Percentiles rank a stretch among this genome's conserved stretches.
Conservation (phyloP, 2,888 invertebrate species). For the Electrophaes corylata region DNA sequence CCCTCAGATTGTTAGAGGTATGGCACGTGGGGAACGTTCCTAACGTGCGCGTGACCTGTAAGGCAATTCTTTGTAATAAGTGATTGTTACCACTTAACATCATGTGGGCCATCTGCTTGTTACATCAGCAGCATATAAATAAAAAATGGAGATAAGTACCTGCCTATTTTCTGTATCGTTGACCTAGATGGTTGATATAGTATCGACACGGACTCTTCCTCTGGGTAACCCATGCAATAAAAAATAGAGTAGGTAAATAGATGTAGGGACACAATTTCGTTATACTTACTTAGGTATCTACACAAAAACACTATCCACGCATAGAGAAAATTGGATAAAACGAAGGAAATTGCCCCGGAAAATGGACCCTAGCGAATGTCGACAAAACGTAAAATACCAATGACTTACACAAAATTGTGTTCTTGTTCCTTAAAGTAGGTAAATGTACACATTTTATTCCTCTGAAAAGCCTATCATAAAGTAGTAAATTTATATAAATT, state of each 20-base stretch:
- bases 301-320: conserved; percentile 27
- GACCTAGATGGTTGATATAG: too few relatives aligned
- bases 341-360: conserved; percentile 31
- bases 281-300: conserved; percentile 20
- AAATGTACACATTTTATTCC: background rate
- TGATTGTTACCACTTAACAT: too few relatives aligned
- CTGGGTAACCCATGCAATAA: background rate
- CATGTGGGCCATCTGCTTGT: too few relatives aligned
- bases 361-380: conserved; percentile 25
- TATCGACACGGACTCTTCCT: background rate
- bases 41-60: too few relatives aligned
- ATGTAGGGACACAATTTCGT: conserved; percentile 15
- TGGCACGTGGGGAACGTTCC: too few relatives aligned
- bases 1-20: too few relatives aligned
- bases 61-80: too few relatives aligned
- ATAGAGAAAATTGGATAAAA: conserved; percentile 30
- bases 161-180: too few relatives aligned
- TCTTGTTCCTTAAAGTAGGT: conserved; percentile 10
- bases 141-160: too few relatives aligned
- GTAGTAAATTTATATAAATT: too few relatives aligned
- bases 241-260: conserved; percentile 7
- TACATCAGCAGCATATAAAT: too few relatives aligned
- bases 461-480: background rate
- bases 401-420: conserved; percentile 26
- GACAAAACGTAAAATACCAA: conserved; percentile 29